phyloP scores from a whole-genome alignment of 2,113 vertebrate genomes.

The Otocyon megalotis region DNA sequence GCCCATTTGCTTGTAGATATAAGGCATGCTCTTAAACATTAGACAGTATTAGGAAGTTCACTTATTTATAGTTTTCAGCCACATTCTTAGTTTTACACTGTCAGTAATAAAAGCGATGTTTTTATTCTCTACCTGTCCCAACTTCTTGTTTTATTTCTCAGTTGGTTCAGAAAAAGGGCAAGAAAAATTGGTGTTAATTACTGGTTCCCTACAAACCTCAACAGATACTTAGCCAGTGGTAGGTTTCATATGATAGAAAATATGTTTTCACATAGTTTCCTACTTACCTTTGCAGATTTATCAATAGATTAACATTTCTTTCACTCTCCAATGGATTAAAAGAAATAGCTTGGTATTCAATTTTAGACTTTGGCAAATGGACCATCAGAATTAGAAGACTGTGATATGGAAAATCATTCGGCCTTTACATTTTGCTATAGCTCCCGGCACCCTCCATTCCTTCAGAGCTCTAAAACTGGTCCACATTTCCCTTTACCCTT shows the following conservation, averaged over 20 bases:
- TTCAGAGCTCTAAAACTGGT: background rate
- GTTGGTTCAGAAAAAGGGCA: background rate
- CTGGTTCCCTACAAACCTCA: background rate
- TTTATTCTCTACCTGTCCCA: background rate
- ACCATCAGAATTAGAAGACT: background rate
- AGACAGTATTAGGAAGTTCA: background rate
- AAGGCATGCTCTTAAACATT: background rate
- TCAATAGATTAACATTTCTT: background rate
- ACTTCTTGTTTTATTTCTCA: background rate
- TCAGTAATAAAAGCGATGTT: background rate
- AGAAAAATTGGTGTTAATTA: background rate
- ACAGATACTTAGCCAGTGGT: background rate
- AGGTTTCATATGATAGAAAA: background rate
- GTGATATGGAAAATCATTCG: background rate
- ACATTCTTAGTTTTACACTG: background rate
- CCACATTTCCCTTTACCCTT: background rate
- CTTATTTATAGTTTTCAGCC: background rate
- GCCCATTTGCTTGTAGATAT: background rate
- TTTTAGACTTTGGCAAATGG: background rate
- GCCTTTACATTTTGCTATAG: background rate
- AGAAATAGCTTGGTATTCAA: background rate
- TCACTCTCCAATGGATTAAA: background rate
- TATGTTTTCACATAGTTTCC: background rate
- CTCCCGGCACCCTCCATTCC: background rate
- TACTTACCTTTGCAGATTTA: background rate